Conservation (phyloP, 2,797 vertebrate species). For the Helicolenus hilgendorfi region DNA sequence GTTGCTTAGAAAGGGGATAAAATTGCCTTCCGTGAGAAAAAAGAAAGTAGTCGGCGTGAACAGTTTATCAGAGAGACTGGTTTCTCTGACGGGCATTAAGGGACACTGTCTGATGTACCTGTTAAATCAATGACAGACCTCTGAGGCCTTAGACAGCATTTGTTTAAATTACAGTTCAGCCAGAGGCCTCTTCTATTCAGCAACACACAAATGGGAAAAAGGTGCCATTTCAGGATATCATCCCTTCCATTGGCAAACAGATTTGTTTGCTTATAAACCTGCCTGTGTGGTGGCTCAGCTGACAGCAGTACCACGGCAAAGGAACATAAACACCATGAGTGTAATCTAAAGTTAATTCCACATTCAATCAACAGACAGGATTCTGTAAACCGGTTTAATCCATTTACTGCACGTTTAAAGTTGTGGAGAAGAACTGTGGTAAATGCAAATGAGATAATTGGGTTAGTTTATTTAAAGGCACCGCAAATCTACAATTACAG, state of each 20-base stretch:
- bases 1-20: slow-evolving; percentile 48
- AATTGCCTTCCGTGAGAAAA: slow-evolving; percentile 42
- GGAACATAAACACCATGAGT: background rate
- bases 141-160: slow-evolving; percentile 45
- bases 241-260: slow-evolving; percentile 38
- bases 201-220: background rate
- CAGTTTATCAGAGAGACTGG: slow-evolving; percentile 37
- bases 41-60: slow-evolving; percentile 51
- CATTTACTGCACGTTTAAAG: background rate
- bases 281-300: slow-evolving; percentile 30
- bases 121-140: slow-evolving; percentile 63
- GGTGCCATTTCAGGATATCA: slow-evolving; percentile 47
- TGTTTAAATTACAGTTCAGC: slow-evolving; percentile 71
- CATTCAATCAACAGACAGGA: slow-evolving; percentile 16
- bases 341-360: slow-evolving; percentile 19
- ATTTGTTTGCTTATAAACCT: slow-evolving; percentile 49
- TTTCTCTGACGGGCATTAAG: slow-evolving; percentile 40
- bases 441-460: slow-evolving; percentile 19
- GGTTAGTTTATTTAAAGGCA: background rate
- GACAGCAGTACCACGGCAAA: slow-evolving; percentile 14
- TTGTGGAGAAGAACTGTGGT: background rate
- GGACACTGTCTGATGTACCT: slow-evolving; percentile 38
- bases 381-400: slow-evolving; percentile 25
- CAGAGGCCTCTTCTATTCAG: slow-evolving; percentile 20
- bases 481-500: background rate